Conservation (phyloP, 1,140 invertebrate genomes). For the Achatina immaculata region DNA sequence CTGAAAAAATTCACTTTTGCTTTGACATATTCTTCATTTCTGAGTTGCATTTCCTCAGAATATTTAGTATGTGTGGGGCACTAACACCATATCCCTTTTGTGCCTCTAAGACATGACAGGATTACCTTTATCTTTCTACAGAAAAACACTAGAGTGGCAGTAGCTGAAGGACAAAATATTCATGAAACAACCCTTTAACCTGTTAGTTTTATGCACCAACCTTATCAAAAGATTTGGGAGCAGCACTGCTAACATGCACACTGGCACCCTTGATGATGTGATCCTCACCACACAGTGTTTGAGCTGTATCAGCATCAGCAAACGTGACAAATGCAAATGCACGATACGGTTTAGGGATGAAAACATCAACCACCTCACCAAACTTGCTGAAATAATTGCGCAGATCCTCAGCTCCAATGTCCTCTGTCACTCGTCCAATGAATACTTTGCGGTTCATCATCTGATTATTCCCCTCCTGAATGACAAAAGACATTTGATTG, state of each 20-base stretch:
- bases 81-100: too few relatives aligned
- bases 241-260: constrained; percentile 95
- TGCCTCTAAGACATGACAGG: too few relatives aligned
- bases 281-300: constrained; percentile 94
- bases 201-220: too few relatives aligned
- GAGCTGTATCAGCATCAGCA: constrained; percentile 79
- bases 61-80: too few relatives aligned
- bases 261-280: constrained; percentile 96
- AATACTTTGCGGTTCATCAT: constrained; percentile 72
- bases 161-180: too few relatives aligned
- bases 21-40: too few relatives aligned
- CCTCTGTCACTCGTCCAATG: constrained; percentile 72
- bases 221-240: constrained; percentile 79
- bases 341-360: constrained; percentile 74
- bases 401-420: constrained; percentile 70
- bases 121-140: too few relatives aligned
- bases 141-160: too few relatives aligned
- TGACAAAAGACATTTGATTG: too few relatives aligned
- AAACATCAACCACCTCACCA: constrained; percentile 73
- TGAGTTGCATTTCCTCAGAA: too few relatives aligned
- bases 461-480: constrained; percentile 63
- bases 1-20: too few relatives aligned
- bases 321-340: constrained; percentile 75
- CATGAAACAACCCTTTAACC: too few relatives aligned
- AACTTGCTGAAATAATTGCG: constrained; percentile 71